These are phyloP conservation scores for Vombatus ursinus DNA, from an alignment of 2,113 vertebrate species.

Conservation along the genomic window DNA sequence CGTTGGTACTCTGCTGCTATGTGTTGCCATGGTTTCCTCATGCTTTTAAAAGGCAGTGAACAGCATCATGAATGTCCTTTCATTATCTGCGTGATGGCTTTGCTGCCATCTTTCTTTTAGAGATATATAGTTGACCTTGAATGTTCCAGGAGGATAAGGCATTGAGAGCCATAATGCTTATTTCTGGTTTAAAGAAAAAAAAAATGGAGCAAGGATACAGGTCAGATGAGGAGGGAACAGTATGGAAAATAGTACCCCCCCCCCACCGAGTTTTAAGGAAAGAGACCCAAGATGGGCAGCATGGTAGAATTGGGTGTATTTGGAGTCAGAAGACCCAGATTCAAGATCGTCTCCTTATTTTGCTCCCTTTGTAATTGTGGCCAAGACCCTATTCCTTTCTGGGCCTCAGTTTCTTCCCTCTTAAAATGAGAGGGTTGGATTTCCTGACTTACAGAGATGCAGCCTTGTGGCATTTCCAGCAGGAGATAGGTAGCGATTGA, in stretches of 20 bases:
- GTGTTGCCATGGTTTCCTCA: not conserved
- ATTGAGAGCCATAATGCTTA: not conserved
- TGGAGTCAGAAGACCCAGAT: not conserved
- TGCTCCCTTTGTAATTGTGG: not conserved
- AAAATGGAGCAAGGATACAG: too few species aligned
- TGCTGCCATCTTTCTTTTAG: not conserved
- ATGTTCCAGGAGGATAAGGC: not conserved
- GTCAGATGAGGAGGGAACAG: not conserved
- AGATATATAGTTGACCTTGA: not conserved
- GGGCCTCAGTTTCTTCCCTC: not conserved
- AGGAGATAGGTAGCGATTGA: constrained; percentile 26
- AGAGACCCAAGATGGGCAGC: not conserved
- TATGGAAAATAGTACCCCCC: not conserved
- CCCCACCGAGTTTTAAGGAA: not conserved
- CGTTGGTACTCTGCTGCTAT: not conserved
- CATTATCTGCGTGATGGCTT: not conserved
- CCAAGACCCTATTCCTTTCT: not conserved
- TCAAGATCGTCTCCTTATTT: not conserved
- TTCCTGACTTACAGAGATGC: not conserved
- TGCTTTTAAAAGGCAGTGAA: not conserved
- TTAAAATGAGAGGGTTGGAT: not conserved
- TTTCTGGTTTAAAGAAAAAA: not conserved
- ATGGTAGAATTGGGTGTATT: not conserved
- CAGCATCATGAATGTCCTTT: not conserved
- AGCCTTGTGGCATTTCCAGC: not conserved